Percentiles rank a stretch among this genome's conserved stretches.
Evolutionary conservation across 2,888 invertebrate genomes (phyloP).

Genomic region (Cataglyphis livida): DNA sequence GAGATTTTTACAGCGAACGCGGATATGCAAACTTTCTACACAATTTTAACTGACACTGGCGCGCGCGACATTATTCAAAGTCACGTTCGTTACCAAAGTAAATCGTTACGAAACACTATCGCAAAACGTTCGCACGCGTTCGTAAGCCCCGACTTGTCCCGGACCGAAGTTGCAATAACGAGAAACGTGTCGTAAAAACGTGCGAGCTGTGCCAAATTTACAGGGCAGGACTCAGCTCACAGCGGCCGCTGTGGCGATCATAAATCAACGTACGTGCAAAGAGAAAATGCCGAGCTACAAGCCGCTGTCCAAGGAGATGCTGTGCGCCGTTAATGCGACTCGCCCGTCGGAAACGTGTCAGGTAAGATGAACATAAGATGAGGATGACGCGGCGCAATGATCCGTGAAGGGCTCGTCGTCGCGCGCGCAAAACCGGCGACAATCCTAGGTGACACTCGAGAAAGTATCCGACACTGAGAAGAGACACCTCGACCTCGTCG

Average conservation of each 20-base stretch:
- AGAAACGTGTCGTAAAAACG: constrained; percentile 52
- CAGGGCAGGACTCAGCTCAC: constrained; percentile 57
- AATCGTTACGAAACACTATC: constrained; percentile 40
- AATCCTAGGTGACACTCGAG: constrained; percentile 56
- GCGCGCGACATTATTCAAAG: constrained; percentile 45
- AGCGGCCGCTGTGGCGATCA: constrained; percentile 59
- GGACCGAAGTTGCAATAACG: constrained; percentile 37
- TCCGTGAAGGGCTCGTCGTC: constrained; percentile 27
- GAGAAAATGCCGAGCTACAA: constrained; percentile 67
- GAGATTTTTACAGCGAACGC: constrained; percentile 34
- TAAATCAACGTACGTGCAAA: constrained; percentile 66
- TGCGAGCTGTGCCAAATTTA: constrained; percentile 48
- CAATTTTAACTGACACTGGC: constrained; percentile 14
- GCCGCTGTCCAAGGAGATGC: constrained; percentile 87
- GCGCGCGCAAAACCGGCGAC: constrained; percentile 42
- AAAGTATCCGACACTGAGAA: constrained; percentile 47
- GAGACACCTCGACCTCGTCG: constrained; percentile 56
- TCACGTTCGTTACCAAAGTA: constrained; percentile 49
- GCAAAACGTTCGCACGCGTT: constrained; percentile 29
- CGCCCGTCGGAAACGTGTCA: constrained; percentile 88
- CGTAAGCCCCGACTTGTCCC: neutral
- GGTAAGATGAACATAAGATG: constrained; percentile 82
- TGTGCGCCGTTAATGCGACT: constrained; percentile 88
- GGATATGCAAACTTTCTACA: constrained; percentile 38
- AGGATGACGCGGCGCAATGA: constrained; percentile 40